Evolutionary conservation across 2,797 vertebrate species (phyloP).

Genomic region (Micropoecilia bifurca): DNA sequence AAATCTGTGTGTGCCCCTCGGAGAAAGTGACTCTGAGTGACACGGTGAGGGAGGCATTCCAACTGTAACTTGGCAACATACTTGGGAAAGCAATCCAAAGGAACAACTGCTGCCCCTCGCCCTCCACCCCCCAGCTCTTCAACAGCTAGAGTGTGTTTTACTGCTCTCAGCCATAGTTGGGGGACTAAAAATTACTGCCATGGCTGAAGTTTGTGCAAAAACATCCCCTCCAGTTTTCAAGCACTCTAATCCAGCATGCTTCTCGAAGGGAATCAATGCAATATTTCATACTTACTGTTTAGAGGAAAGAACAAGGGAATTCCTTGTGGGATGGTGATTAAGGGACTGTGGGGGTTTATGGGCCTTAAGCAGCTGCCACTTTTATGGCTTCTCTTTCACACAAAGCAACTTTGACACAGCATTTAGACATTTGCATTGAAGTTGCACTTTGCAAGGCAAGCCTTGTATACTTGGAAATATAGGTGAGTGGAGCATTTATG

Average conservation of each 20-base stretch:
- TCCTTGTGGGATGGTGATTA: conserved; percentile 62
- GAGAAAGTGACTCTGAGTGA: conserved; percentile 69
- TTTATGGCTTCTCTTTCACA: conserved; percentile 85
- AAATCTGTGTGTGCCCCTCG: conserved; percentile 28
- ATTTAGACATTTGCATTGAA: conserved; percentile 77
- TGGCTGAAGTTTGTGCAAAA: conserved; percentile 46
- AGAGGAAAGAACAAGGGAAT: conserved; percentile 47
- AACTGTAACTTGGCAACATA: conserved; percentile 82
- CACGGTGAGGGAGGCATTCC: conserved; percentile 73
- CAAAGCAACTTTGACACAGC: conserved; percentile 78
- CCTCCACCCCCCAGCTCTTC: conserved; percentile 47
- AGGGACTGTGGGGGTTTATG: conserved; percentile 81
- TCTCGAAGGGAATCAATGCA: conserved; percentile 13
- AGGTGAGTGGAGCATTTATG: conserved; percentile 2
- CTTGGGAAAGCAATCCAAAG: conserved; percentile 76
- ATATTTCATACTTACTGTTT: conserved; percentile 43
- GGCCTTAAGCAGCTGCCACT: conserved; percentile 79
- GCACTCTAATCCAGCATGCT: conserved; percentile 44
- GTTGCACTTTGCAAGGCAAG: conserved; percentile 50
- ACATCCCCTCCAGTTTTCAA: conserved; percentile 43
- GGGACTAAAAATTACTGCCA: conserved; percentile 69
- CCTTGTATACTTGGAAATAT: conserved; percentile 27
- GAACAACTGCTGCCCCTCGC: conserved; percentile 58
- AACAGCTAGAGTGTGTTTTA: conserved; percentile 88
- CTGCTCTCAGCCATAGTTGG: conserved; percentile 88